A percentile compares a stretch with the other conserved stretches of the same genome.
Conservation (phyloP, 2,888 invertebrate species). For the Coecobrya sp. region DNA sequence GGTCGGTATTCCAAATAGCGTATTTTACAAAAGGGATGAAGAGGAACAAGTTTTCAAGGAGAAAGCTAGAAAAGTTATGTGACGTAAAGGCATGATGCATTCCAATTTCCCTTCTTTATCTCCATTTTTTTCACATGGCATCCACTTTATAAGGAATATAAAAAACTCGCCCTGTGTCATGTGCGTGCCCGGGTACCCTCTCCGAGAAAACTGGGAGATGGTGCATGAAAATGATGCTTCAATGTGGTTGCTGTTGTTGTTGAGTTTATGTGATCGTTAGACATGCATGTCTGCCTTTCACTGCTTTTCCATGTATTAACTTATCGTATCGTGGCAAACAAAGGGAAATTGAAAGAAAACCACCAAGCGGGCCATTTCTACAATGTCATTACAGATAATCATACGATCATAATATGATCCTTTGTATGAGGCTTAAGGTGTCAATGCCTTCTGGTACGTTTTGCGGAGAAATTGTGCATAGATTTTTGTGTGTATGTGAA, state of each 20-base stretch:
- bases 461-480: neutral
- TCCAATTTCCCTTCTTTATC: slow-evolving; percentile 68
- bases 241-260: slow-evolving; percentile 1
- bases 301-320: slow-evolving; percentile 2
- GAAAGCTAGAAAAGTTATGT: slow-evolving; percentile 2
- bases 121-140: slow-evolving; percentile 68
- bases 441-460: neutral
- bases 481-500: neutral
- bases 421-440: neutral
- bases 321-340: slow-evolving; percentile 25
- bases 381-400: neutral
- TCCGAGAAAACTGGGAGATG: neutral
- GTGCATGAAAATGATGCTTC: neutral
- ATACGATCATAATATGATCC: neutral
- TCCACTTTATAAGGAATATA: slow-evolving; percentile 39
- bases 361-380: slow-evolving; percentile 10
- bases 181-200: slow-evolving; percentile 10
- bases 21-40: slow-evolving; percentile 8
- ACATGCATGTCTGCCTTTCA: slow-evolving; percentile 7
- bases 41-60: slow-evolving; percentile 4
- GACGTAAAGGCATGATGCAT: slow-evolving; percentile 3
- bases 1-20: neutral
- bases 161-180: neutral
- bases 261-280: neutral
- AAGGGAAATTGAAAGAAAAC: slow-evolving; percentile 67